Percentiles rank a stretch among this genome's conserved stretches.
phyloP scores from a whole-genome alignment of 1,140 invertebrate genomes.

The Rhyacophila brunnea region DNA sequence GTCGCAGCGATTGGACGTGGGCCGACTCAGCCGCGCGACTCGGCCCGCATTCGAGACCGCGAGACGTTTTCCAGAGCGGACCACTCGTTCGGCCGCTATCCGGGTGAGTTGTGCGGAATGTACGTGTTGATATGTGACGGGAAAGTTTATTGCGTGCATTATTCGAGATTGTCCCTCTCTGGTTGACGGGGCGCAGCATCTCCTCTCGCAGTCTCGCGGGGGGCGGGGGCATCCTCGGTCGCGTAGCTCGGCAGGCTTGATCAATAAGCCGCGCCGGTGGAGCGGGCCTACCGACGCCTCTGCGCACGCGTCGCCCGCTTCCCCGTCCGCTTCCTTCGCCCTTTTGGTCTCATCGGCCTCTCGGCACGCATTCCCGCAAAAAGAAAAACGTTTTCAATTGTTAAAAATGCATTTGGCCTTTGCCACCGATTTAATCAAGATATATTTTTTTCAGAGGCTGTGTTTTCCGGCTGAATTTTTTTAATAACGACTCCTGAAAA shows the following conservation, averaged over 20 bases:
- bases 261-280: slow-evolving; percentile 24
- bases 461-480: no score
- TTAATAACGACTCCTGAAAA: no score
- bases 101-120: slow-evolving; percentile 9
- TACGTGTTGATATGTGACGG: slow-evolving; percentile 22
- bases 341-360: not conserved
- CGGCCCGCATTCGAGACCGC: not conserved
- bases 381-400: no score
- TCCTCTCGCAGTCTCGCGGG: slow-evolving; percentile 18
- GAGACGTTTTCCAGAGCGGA: not conserved
- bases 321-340: not conserved
- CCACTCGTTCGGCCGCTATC: no score
- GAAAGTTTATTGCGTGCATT: slow-evolving; percentile 31
- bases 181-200: slow-evolving; percentile 14
- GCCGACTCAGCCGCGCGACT: no score
- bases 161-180: slow-evolving; percentile 19
- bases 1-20: not conserved
- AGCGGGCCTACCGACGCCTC: slow-evolving; percentile 6
- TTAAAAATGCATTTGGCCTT: no score
- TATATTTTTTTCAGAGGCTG: no score
- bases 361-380: not conserved
- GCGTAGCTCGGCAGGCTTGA: slow-evolving; percentile 11
- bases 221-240: not conserved
- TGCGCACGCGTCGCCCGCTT: slow-evolving; percentile 7
- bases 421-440: no score